These are phyloP conservation scores for Drosophila mauritiana DNA, from an alignment of 1,140 invertebrate species.

Conservation along the genomic window DNA sequence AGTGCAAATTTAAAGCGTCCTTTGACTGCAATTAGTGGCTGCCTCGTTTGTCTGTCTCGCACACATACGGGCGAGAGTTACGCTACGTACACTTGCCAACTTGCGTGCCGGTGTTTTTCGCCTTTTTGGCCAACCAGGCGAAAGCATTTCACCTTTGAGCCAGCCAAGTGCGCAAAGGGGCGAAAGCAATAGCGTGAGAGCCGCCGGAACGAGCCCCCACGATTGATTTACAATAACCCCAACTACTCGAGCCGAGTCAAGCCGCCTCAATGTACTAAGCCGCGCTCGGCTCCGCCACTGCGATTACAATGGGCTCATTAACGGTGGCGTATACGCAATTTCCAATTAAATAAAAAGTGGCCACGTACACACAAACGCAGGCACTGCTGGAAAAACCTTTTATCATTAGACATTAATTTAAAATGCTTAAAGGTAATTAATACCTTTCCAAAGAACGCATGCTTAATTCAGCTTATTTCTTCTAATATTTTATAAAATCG, in stretches of 20 bases:
- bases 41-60: constrained; percentile 58
- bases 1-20: constrained; percentile 70
- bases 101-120: constrained; percentile 58
- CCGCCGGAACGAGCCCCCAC: constrained; percentile 30
- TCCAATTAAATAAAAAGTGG: constrained; percentile 77
- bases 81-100: constrained; percentile 14
- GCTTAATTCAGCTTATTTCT: no score
- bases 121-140: constrained; percentile 17
- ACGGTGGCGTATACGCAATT: constrained; percentile 74
- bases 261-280: constrained; percentile 21
- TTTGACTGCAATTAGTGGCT: constrained; percentile 83
- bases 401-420: no score
- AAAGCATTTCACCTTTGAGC: constrained; percentile 49
- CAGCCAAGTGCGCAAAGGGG: constrained; percentile 24
- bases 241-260: constrained; percentile 45
- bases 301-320: constrained; percentile 74
- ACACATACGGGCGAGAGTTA: constrained; percentile 51
- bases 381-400: constrained; percentile 8
- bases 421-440: no score
- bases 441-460: neutral
- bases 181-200: constrained; percentile 42
- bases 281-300: constrained; percentile 22
- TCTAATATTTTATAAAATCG: no score
- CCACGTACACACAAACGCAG: constrained; percentile 7
- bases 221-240: constrained; percentile 82